These are phyloP conservation scores for Leucoma salicis DNA, from an alignment of 2,888 invertebrate species.

Conservation along the genomic window DNA sequence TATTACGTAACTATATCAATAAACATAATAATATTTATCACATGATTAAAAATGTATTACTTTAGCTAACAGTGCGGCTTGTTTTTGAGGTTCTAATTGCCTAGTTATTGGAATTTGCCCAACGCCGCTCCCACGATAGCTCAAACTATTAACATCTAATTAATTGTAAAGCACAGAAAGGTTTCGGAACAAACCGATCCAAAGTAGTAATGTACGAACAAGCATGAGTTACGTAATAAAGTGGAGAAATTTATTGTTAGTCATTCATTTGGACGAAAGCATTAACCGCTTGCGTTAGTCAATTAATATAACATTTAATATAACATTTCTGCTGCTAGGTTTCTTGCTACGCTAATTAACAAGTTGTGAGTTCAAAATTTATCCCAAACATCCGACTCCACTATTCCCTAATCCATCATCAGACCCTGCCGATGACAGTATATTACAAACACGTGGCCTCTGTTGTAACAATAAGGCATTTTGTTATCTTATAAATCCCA, in stretches of 20 bases:
- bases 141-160: not conserved
- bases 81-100: constrained; percentile 21
- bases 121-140: constrained; percentile 1
- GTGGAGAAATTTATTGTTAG: not conserved
- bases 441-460: too few species aligned
- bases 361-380: too few species aligned
- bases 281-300: not conserved
- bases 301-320: not conserved
- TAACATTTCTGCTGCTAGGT: not conserved
- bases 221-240: not conserved
- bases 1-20: too few species aligned
- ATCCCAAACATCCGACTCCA: too few species aligned
- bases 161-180: not conserved
- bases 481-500: too few species aligned
- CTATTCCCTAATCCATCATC: too few species aligned
- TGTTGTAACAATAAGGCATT: too few species aligned
- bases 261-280: not conserved
- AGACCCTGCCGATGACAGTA: too few species aligned
- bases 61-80: constrained; percentile 27
- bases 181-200: not conserved
- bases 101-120: constrained; percentile 21
- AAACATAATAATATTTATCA: too few species aligned
- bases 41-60: too few species aligned
- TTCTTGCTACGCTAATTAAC: not conserved
- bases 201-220: not conserved